Evolutionary conservation across 2,888 invertebrate genomes (phyloP).

Genomic region (Ectemnius lituratus): DNA sequence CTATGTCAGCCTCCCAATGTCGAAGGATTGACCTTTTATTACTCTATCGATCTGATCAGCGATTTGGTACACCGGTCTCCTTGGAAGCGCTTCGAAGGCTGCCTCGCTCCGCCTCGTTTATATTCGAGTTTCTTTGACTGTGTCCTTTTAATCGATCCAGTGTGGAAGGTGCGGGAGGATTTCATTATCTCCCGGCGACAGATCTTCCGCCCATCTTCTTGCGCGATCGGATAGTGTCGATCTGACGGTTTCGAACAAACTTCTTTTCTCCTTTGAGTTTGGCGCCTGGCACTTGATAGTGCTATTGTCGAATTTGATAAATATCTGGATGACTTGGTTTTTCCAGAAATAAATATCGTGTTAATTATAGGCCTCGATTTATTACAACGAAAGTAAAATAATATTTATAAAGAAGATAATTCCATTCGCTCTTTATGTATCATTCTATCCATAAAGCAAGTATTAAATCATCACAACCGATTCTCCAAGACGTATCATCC

Average conservation of each 20-base stretch:
- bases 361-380: too few species aligned
- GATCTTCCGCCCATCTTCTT: background rate
- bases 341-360: too few species aligned
- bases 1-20: conserved; percentile 31
- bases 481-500: too few species aligned
- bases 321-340: too few species aligned
- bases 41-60: conserved; percentile 53
- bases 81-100: too few species aligned
- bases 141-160: background rate
- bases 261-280: background rate
- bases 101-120: background rate
- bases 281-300: too few species aligned
- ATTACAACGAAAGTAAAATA: too few species aligned
- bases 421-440: too few species aligned
- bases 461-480: too few species aligned
- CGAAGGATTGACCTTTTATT: conserved; percentile 47
- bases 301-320: conserved; percentile 48
- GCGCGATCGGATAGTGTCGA: conserved; percentile 1
- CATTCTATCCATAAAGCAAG: too few species aligned
- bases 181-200: conserved; percentile 1
- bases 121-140: background rate
- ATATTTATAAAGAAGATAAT: too few species aligned
- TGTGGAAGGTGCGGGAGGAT: background rate
- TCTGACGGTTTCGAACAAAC: background rate
- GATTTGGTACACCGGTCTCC: background rate